Base-by-base conservation (phyloP, 2,113 vertebrate genomes). In the Spea bombifrons region DNA sequence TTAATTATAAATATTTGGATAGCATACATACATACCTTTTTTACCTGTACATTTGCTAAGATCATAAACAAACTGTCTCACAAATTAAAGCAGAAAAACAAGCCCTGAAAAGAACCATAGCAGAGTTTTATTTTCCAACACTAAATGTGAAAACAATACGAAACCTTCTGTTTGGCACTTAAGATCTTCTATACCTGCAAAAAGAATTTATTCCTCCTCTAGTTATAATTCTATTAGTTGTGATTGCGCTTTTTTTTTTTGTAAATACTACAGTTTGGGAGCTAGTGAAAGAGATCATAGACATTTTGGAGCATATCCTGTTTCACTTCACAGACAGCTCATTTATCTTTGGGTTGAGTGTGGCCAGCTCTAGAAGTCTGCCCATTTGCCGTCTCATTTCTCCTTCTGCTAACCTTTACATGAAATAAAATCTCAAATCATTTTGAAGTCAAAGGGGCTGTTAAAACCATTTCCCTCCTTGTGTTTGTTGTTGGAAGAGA, bases 281-380 rank as follows among this genome's bases (percentile, higher is more conserved):
- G 77, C 0, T 59, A 86, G 87, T 85, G 86, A 87, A 86, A 83
- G 86, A 91, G 88, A 83, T 93, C 90, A 89, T 93, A 93, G 91
- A 94, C 90, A 89, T 86, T 73, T 71, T 80, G 71, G 67, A 86
- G 86, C 88, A 89, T 86, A 91, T 91, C 83, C 91, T 96, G 94
- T 93, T 96, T 95, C 92, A 92, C 89, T 88, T 93, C 90, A 92
- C 87, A 88, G 92, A 93, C 93, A 95, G 92, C 85, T 87, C 91
- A 94, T 95, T 93, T 89, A 92, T 95, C 91, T 94, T 81, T 66
- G 64, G 81, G 70, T 84, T 84, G 73, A 84, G 84, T 84, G 83
- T 77, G 84, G 84, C 80, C 81, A 64, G 82, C 86, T 88, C 84
- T 66, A 84, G 83, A 82, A 75, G 86, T 84, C 86, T 87, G 83